phyloP scores from a whole-genome alignment of 2,888 invertebrate species.

The Neria commutata region DNA sequence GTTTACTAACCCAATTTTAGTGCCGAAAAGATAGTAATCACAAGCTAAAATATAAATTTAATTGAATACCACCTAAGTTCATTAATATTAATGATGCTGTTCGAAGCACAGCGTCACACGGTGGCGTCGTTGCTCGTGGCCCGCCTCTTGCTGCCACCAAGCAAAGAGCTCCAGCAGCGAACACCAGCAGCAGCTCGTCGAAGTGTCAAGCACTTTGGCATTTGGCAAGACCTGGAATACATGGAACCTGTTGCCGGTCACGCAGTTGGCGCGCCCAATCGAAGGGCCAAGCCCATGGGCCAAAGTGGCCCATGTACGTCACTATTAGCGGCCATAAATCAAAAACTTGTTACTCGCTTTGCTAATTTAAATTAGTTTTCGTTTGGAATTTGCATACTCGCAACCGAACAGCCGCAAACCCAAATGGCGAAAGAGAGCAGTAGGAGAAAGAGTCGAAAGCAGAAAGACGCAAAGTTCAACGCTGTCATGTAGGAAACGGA shows the following conservation, averaged over 20 bases:
- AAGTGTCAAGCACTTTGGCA: constrained; percentile 46
- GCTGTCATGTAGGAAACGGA: too few relatives aligned
- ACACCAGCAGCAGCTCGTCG: constrained; percentile 45
- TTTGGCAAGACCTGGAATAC: constrained; percentile 25
- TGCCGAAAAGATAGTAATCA: constrained; percentile 22
- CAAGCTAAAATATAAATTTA: not conserved
- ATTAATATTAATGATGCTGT: constrained; percentile 45
- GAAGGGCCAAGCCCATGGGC: too few relatives aligned
- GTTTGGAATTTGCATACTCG: constrained; percentile 36
- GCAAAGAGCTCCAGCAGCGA: constrained; percentile 27
- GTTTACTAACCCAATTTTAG: constrained; percentile 14
- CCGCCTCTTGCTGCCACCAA: not conserved
- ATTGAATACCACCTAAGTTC: constrained; percentile 6
- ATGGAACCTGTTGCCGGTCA: constrained; percentile 18
- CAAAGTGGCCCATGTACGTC: too few relatives aligned
- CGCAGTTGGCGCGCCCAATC: not conserved
- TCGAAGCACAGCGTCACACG: not conserved
- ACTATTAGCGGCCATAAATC: constrained; percentile 42
- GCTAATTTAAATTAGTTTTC: not conserved
- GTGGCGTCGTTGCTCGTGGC: not conserved
- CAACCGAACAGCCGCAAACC: not conserved
- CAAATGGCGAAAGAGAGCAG: not conserved
- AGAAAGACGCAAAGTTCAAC: too few relatives aligned
- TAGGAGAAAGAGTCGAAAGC: not conserved
- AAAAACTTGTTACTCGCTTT: constrained; percentile 41